Evolutionary conservation across 1,140 invertebrate species (phyloP).

Genomic region (Meloidogyne hapla): DNA sequence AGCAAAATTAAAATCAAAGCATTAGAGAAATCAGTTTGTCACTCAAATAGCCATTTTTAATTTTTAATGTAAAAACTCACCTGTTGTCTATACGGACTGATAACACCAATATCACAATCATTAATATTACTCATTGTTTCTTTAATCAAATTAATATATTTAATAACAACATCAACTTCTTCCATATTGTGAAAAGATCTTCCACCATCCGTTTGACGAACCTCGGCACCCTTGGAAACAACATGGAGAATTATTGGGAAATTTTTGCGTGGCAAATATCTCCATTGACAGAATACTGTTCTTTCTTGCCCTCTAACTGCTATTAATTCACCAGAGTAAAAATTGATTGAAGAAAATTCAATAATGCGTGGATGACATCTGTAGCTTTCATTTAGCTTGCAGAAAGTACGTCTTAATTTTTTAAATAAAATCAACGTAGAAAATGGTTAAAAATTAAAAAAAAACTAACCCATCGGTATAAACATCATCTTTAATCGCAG

Average conservation of each 20-base stretch:
- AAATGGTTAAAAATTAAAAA: background rate
- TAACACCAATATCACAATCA: conserved; percentile 80
- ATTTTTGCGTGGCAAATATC: conserved; percentile 26
- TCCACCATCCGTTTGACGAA: conserved; percentile 65
- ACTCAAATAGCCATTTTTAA: no score
- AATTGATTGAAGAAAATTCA: conserved; percentile 36
- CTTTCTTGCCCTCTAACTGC: conserved; percentile 21
- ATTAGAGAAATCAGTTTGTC: no score
- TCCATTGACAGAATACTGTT: conserved; percentile 16
- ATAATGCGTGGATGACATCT: conserved; percentile 42
- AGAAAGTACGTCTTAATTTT: conserved; percentile 25
- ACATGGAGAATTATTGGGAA: conserved; percentile 46
- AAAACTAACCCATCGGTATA: conserved; percentile 29
- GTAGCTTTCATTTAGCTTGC: conserved; percentile 40
- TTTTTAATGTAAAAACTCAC: conserved; percentile 5
- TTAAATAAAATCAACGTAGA: background rate
- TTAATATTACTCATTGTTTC: conserved; percentile 70
- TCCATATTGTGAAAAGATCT: conserved; percentile 81
- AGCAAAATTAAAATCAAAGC: no score
- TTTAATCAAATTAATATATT: conserved; percentile 67
- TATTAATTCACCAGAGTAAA: conserved; percentile 31
- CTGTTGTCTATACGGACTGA: conserved; percentile 88
- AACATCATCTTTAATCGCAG: background rate
- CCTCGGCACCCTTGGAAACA: conserved; percentile 35
- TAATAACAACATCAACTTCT: conserved; percentile 72